phyloP scores from a whole-genome alignment of 2,888 invertebrate species.

The Agrochola lychnidis region DNA sequence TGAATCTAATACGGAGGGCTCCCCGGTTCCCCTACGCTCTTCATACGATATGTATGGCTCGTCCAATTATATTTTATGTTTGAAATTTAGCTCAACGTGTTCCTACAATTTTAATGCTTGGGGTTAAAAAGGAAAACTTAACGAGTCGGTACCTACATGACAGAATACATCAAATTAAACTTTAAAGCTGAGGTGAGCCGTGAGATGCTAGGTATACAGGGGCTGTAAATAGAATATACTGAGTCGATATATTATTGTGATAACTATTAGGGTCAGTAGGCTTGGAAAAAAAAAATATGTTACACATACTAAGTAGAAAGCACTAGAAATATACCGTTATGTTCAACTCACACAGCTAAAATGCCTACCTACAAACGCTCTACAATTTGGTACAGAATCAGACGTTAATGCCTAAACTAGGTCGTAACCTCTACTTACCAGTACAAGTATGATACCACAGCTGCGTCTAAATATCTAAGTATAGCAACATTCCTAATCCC shows the following conservation, averaged over 20 bases:
- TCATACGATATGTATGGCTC: constrained; percentile 32
- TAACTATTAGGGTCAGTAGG: background rate
- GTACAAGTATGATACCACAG: constrained; percentile 8
- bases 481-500: constrained; percentile 34
- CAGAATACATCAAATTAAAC: background rate
- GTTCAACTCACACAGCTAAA: constrained; percentile 1
- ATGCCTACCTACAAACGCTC: constrained; percentile 7
- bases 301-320: background rate
- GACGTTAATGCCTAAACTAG: constrained; percentile 32
- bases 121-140: constrained; percentile 12
- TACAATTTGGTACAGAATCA: constrained; percentile 28
- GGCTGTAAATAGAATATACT: background rate
- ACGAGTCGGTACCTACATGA: background rate
- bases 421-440: constrained; percentile 39
- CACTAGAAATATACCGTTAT: background rate
- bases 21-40: constrained; percentile 15
- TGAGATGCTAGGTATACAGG: too few relatives aligned
- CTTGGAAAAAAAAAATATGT: background rate
- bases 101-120: constrained; percentile 38
- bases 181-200: background rate
- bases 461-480: constrained; percentile 39
- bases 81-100: constrained; percentile 29
- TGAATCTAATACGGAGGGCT: constrained; percentile 51
- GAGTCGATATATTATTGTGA: background rate
- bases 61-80: constrained; percentile 50